These are phyloP conservation scores for Platerodrilus igneus DNA, from an alignment of 2,888 invertebrate genomes.

Conservation along the genomic window DNA sequence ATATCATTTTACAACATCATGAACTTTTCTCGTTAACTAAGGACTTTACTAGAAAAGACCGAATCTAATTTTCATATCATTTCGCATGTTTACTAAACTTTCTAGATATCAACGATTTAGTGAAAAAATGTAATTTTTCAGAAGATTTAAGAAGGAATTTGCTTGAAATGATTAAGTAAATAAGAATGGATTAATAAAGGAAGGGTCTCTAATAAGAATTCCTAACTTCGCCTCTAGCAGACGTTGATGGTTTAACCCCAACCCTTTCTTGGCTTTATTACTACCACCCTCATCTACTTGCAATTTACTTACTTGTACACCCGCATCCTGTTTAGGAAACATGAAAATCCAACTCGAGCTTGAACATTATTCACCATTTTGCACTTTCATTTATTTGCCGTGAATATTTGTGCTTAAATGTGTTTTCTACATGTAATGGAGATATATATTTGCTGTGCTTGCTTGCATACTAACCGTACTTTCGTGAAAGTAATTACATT, in stretches of 20 bases:
- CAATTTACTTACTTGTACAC: constrained; percentile 26
- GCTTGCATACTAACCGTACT: too few relatives aligned
- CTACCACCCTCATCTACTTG: constrained; percentile 25
- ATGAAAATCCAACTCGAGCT: too few relatives aligned
- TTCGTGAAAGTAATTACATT: too few relatives aligned
- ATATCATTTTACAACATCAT: too few relatives aligned
- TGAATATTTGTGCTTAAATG: too few relatives aligned
- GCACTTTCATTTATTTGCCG: too few relatives aligned
- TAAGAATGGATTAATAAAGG: constrained; percentile 27
- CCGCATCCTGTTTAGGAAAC: constrained; percentile 26
- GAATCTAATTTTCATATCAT: constrained; percentile 10
- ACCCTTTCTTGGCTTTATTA: constrained; percentile 23
- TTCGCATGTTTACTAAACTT: constrained; percentile 1
- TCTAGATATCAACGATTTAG: too few relatives aligned
- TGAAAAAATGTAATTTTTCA: too few relatives aligned
- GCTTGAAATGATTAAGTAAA: constrained; percentile 28
- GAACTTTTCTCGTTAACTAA: constrained; percentile 8
- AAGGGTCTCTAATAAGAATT: constrained; percentile 30
- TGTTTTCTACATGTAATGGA: too few relatives aligned
- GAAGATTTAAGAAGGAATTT: too few relatives aligned
- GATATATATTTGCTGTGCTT: too few relatives aligned
- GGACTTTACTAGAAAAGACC: constrained; percentile 6
- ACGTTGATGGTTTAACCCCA: constrained; percentile 19
- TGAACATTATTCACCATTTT: too few relatives aligned
- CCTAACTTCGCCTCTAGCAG: constrained; percentile 20